Conservation (phyloP, 2,888 invertebrate genomes). For the Apotomis turbidana region DNA sequence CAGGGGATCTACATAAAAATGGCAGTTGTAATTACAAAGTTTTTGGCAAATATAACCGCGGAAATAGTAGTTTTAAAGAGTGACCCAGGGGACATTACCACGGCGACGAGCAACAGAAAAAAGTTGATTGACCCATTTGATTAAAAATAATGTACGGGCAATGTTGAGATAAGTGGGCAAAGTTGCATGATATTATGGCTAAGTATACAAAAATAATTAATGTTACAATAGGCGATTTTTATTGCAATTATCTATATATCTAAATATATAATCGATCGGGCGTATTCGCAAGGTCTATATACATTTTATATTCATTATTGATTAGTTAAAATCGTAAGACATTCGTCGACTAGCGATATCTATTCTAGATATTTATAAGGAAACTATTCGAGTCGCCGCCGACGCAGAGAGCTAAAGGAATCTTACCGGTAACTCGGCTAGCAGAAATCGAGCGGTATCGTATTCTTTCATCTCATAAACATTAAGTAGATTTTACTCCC, state of each 20-base stretch:
- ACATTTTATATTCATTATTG: neutral
- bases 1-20: too few relatives aligned
- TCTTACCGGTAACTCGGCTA: neutral
- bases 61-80: too few relatives aligned
- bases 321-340: constrained; percentile 23
- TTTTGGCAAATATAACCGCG: too few relatives aligned
- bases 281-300: neutral
- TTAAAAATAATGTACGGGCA: neutral
- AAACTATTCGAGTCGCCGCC: constrained; percentile 1
- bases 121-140: neutral
- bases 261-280: constrained; percentile 13
- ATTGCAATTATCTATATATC: neutral
- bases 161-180: neutral
- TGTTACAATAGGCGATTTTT: neutral
- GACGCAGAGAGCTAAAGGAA: neutral
- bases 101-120: too few relatives aligned
- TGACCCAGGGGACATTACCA: too few relatives aligned
- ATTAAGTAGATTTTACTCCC: neutral
- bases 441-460: neutral
- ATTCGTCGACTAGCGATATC: constrained; percentile 30
- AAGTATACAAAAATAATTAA: constrained; percentile 7
- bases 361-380: constrained; percentile 36
- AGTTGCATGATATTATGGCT: neutral
- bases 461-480: neutral
- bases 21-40: too few relatives aligned